phyloP scores from a whole-genome alignment of 2,797 vertebrate species.

The Balearica regulorum region DNA sequence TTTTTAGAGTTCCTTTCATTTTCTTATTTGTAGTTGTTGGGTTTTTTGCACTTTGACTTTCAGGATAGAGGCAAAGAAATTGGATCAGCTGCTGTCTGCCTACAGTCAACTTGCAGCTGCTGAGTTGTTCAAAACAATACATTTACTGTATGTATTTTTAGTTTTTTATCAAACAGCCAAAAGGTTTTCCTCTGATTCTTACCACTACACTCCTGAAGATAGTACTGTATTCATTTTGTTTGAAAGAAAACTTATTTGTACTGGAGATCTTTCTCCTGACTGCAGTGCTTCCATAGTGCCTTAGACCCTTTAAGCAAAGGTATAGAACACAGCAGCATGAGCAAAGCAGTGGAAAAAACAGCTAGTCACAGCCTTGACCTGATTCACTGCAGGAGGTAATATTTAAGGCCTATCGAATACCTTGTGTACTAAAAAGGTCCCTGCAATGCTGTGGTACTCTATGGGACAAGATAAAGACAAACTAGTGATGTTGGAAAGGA shows the following conservation, averaged over 20 bases:
- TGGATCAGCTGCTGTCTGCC: not conserved
- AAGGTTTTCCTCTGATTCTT: not conserved
- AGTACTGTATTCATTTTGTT: not conserved
- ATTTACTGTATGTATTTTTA: not conserved
- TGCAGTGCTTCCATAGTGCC: not conserved
- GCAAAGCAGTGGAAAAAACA: not conserved
- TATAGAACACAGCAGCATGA: not conserved
- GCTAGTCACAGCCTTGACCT: not conserved
- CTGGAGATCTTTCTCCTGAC: not conserved
- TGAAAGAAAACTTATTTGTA: not conserved
- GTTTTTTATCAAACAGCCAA: not conserved
- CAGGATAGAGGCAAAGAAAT: not conserved
- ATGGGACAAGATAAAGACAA: not conserved
- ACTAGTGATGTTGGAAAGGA: not conserved
- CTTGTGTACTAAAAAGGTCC: not conserved
- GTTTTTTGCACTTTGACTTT: not conserved
- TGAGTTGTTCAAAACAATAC: not conserved
- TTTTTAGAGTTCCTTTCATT: not conserved
- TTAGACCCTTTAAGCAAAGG: not conserved
- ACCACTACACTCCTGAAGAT: not conserved
- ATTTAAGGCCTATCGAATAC: not conserved
- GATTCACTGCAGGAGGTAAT: not conserved
- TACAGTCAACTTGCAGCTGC: not conserved
- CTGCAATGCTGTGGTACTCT: not conserved
- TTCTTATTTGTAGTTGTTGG: not conserved